Conservation (phyloP, 2,113 vertebrate genomes). For the Triplophysa dalaica region DNA sequence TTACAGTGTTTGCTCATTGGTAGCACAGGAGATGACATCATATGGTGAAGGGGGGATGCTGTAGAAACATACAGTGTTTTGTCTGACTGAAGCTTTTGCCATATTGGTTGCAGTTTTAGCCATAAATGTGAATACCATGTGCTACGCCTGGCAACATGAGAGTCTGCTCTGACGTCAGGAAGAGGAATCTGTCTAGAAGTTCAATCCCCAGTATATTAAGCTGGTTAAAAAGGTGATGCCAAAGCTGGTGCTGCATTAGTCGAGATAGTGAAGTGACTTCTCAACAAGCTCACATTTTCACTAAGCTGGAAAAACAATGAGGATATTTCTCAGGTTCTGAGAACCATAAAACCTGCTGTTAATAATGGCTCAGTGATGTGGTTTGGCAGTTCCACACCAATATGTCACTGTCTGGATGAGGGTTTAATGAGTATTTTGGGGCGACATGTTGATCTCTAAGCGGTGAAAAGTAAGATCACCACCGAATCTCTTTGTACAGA, state of each 20-base stretch:
- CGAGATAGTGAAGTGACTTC: neutral
- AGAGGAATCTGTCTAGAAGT: conserved; percentile 15
- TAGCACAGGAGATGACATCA: too few relatives aligned
- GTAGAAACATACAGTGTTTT: too few relatives aligned
- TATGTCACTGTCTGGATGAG: conserved; percentile 41
- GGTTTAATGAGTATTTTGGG: conserved; percentile 2
- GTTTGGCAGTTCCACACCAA: conserved; percentile 16
- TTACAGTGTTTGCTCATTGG: neutral
- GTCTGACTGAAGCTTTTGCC: neutral
- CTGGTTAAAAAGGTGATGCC: neutral
- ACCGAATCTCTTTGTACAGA: conserved; percentile 30
- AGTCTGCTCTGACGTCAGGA: neutral
- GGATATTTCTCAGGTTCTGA: neutral
- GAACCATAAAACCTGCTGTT: conserved; percentile 12
- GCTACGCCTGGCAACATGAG: neutral
- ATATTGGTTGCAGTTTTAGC: neutral
- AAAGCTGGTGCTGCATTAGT: neutral
- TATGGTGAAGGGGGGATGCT: neutral
- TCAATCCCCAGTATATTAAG: neutral
- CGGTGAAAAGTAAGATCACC: conserved; percentile 37
- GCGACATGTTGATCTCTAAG: conserved; percentile 9
- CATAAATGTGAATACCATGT: conserved; percentile 4
- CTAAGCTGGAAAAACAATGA: conserved; percentile 16
- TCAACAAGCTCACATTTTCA: neutral
- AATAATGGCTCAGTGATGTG: conserved; percentile 21